Base-by-base conservation (phyloP, 2,113 vertebrate species). In the Sinosuthora webbiana region DNA sequence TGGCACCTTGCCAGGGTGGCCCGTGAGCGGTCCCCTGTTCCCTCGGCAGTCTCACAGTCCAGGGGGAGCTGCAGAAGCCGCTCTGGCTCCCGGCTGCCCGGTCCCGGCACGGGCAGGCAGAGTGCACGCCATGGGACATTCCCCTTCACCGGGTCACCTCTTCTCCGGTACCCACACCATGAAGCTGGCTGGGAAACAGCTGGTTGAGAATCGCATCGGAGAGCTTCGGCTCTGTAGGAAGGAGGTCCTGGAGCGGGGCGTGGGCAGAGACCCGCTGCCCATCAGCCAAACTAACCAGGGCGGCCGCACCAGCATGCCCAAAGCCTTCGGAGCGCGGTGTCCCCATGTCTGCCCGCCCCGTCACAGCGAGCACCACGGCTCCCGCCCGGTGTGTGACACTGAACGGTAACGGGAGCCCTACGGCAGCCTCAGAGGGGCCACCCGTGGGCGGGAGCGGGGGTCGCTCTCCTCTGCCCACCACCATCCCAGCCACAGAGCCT, bases 71-170 rank as follows among this genome's bases (percentile, higher is more conserved):
- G 37, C 56, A 78, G 65, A 47, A 71, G 45, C 35, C 2, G 2
- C 1, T 2, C 1, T 10, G 47, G 63, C 49, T 59, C 30, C n/a
- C 2, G 25, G 35, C 21, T 44, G 69, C 20, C 35, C 16, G 13
- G 33, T n/a, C 31, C 53, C 47, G 9, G 27, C 44, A 4, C 18
- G 31, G 1, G 2, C n/a, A 37, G 50, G 30, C 5, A 2, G 22
- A 4, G 41, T 5, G 41, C 42, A 2, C 0, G 8, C 37, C 27
- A 2, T 0, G 47, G 62, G 35, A 52, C 35, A 39, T 11, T 57
- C 3, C 17, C 30, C 9, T 56, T 53, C 24, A 31, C 28, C 13
- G 6, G 39, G 25, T 22, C 62, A 25, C 31, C 30, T 27, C 31
- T 27, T 28, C 68, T 42, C 55, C 22, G 10, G 15, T 14, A 31